Base-by-base conservation (phyloP, 1,140 invertebrate genomes). In the Philotrypesis tridentata region DNA sequence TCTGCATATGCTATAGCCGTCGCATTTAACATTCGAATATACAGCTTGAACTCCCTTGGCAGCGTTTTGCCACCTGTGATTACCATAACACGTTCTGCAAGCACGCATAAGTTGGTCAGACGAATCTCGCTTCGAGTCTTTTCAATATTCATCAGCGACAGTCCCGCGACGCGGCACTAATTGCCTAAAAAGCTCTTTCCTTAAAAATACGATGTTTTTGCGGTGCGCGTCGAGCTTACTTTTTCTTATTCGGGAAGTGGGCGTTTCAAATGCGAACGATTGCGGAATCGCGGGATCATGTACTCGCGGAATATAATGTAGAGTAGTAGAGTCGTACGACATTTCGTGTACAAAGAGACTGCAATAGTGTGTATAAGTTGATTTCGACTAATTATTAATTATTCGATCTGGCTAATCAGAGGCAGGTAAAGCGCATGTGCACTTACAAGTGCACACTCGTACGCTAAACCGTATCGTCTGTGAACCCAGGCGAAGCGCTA, bases 111-210 rank as follows among this genome's bases (percentile, higher is more conserved):
- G 60, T 61, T 61, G 60, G 60, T 61, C 23, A 61, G 60, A 61
- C 61, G 61, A 63, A 68, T 68, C 29, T 25, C 31, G 29, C 14
- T 17, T 14, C 25, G 31, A n/a, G 37, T 70, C 31, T 31, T 37
- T 70, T 70, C 67, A 70, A 70, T 70, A 70, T 70, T 70, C 67
- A n/a, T n/a, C n/a, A 70, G n/a, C 67, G 67, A 70, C 29, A 37
- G 29, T n/a, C 29, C 8, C 12, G 65, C 63, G 21, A 70, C 67
- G 37, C 27, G 2, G 0, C 31, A n/a, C 31, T 37, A 37, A 70
- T 31, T 29, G 17, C 67, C 25, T 33, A 7, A 25, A 55, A 27
- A n/a, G n/a, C 61, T 11, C 61, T 21, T 65, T 65, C 23, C 27
- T 25, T 8, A 23, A 65, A 65, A 65, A 29, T 23, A 23, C 61